Evolutionary conservation across 1,140 invertebrate species (phyloP).

Genomic region (Ericerus pela): DNA sequence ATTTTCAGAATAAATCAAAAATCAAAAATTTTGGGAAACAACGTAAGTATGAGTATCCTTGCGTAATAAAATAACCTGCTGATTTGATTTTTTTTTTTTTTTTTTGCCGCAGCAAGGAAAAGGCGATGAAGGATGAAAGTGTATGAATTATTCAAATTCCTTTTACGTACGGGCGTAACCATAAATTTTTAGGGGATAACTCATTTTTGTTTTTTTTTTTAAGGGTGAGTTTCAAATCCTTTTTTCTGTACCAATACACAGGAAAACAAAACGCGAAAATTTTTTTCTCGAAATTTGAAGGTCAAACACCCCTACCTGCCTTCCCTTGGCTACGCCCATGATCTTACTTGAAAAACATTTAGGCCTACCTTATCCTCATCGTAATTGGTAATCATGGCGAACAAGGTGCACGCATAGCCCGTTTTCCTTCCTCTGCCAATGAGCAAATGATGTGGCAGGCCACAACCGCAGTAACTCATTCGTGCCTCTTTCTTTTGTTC

Average conservation of each 20-base stretch:
- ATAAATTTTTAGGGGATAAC: no score
- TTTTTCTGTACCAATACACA: neutral
- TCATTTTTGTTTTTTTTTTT: neutral
- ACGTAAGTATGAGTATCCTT: no score
- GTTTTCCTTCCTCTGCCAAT: conserved; percentile 51
- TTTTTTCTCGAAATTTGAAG: neutral
- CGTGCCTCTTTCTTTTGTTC: conserved; percentile 22
- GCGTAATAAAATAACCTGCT: no score
- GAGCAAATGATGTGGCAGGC: conserved; percentile 74
- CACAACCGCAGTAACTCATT: conserved; percentile 64
- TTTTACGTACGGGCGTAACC: no score
- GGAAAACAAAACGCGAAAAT: neutral
- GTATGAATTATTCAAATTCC: no score
- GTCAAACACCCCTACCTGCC: neutral
- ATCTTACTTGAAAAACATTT: neutral
- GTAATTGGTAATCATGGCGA: conserved; percentile 67
- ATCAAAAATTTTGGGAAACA: no score
- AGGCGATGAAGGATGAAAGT: no score
- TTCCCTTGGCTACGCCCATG: neutral
- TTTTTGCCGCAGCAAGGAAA: no score
- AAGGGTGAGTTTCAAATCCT: neutral
- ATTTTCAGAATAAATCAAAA: no score
- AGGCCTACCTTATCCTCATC: conserved; percentile 43
- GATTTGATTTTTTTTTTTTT: no score
- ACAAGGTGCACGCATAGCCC: conserved; percentile 52